Evolutionary conservation across 2,797 vertebrate genomes (phyloP).

Genomic region (Catostomus latipinnis): DNA sequence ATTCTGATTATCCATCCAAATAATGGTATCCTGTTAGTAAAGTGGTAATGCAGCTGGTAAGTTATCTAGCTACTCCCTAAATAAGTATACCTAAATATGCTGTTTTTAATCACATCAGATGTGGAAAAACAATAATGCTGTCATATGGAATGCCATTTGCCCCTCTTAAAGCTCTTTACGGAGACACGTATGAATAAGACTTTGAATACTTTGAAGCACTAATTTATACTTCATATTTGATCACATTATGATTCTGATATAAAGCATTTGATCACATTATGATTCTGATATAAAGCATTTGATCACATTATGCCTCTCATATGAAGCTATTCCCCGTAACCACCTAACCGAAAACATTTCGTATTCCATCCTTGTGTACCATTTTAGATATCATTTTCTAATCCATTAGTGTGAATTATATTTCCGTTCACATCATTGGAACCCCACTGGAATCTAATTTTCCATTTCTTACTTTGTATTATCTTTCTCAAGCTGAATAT

Average conservation of each 20-base stretch:
- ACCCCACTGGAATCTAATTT: slow-evolving; percentile 45
- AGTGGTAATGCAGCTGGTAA: too few relatives aligned
- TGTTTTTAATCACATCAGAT: not conserved
- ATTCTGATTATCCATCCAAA: too few relatives aligned
- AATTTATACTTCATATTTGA: slow-evolving; percentile 23
- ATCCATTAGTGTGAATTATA: slow-evolving; percentile 45
- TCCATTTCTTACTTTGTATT: slow-evolving; percentile 21
- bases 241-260: not conserved
- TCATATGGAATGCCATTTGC: not conserved
- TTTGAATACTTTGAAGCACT: slow-evolving; percentile 3
- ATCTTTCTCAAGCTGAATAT: slow-evolving; percentile 5
- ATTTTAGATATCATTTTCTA: slow-evolving; percentile 48
- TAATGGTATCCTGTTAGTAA: too few relatives aligned
- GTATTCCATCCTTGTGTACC: slow-evolving; percentile 50
- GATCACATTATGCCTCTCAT: slow-evolving; percentile 25
- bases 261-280: slow-evolving; percentile 14
- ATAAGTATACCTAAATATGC: too few relatives aligned
- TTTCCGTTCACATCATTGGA: slow-evolving; percentile 42
- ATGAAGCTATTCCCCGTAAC: slow-evolving; percentile 29
- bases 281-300: slow-evolving; percentile 16
- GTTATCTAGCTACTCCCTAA: too few relatives aligned
- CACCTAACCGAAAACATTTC: slow-evolving; percentile 37
- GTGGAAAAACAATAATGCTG: not conserved
- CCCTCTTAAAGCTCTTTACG: slow-evolving; percentile 1
- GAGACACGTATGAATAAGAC: slow-evolving; percentile 8